Percentiles rank a stretch among this genome's conserved stretches.
Evolutionary conservation across 2,888 invertebrate species (phyloP).

Genomic region (Patella pellucida): DNA sequence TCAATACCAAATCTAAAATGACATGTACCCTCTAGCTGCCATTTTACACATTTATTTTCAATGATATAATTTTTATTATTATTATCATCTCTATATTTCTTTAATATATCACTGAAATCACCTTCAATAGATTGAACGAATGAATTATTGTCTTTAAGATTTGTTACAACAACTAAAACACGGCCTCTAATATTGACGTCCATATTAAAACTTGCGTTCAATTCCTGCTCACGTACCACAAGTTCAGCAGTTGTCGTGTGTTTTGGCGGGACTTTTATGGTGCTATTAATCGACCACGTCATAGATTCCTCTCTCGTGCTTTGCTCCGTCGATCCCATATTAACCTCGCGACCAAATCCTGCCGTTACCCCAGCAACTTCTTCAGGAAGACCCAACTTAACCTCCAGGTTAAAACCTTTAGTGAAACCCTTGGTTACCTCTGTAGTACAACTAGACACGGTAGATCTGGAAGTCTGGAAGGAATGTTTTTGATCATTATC

Average conservation of each 20-base stretch:
- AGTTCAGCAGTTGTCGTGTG: constrained; percentile 70
- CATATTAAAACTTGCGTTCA: constrained; percentile 69
- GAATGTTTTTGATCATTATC: constrained; percentile 63
- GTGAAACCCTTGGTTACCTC: constrained; percentile 45
- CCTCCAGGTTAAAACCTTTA: constrained; percentile 66
- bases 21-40: constrained; percentile 57
- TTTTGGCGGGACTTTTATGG: constrained; percentile 67
- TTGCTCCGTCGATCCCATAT: constrained; percentile 66
- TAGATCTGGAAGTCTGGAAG: constrained; percentile 66
- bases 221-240: constrained; percentile 72
- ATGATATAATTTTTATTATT: constrained; percentile 43
- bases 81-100: constrained; percentile 36
- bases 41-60: constrained; percentile 44
- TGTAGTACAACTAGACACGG: constrained; percentile 61
- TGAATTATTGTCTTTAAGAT: constrained; percentile 69
- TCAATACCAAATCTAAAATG: constrained; percentile 67
- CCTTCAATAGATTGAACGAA: constrained; percentile 67
- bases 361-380: constrained; percentile 69
- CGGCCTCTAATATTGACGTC: constrained; percentile 63
- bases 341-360: constrained; percentile 70
- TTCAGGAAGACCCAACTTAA: constrained; percentile 72
- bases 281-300: constrained; percentile 73
- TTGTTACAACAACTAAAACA: constrained; percentile 67
- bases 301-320: constrained; percentile 67
- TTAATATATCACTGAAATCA: constrained; percentile 60